A percentile compares a stretch with the other conserved stretches of the same genome.
These are phyloP conservation scores for Callaeas wilsoni DNA, from an alignment of 2,113 vertebrate species.

Conservation along the genomic window DNA sequence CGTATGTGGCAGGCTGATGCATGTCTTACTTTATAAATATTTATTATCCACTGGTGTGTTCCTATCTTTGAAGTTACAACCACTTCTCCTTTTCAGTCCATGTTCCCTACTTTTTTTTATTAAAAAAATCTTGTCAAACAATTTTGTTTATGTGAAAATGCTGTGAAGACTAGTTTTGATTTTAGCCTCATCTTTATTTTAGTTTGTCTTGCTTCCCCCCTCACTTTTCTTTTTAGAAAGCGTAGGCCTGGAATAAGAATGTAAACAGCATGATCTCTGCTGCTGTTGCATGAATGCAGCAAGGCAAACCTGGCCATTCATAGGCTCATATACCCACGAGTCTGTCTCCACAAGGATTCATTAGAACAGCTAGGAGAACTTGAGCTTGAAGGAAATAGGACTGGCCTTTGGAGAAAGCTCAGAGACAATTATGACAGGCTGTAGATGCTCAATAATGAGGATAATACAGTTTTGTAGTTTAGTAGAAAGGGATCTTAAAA, in stretches of 20 bases:
- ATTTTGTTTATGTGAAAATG: constrained; percentile 39
- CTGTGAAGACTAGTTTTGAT: background rate
- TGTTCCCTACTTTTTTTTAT: background rate
- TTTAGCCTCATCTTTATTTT: constrained; percentile 51
- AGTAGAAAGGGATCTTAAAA: background rate
- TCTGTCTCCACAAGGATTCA: background rate
- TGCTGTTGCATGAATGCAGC: background rate
- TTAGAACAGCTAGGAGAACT: background rate
- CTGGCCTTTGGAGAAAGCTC: background rate
- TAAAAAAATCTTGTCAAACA: background rate
- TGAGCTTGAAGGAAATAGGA: background rate
- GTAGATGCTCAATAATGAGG: background rate
- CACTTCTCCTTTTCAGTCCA: constrained; percentile 4
- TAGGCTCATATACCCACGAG: background rate
- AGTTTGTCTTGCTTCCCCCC: background rate
- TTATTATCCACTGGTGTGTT: constrained; percentile 62
- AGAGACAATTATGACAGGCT: background rate
- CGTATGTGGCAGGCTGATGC: constrained; percentile 56
- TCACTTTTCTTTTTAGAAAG: background rate
- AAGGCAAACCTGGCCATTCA: background rate
- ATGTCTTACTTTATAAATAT: constrained; percentile 75
- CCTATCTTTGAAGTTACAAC: constrained; percentile 65
- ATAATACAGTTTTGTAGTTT: background rate
- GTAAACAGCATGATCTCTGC: background rate
- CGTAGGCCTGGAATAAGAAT: constrained; percentile 23